phyloP scores from a whole-genome alignment of 2,797 vertebrate genomes.

The Peromyscus melanophrys region DNA sequence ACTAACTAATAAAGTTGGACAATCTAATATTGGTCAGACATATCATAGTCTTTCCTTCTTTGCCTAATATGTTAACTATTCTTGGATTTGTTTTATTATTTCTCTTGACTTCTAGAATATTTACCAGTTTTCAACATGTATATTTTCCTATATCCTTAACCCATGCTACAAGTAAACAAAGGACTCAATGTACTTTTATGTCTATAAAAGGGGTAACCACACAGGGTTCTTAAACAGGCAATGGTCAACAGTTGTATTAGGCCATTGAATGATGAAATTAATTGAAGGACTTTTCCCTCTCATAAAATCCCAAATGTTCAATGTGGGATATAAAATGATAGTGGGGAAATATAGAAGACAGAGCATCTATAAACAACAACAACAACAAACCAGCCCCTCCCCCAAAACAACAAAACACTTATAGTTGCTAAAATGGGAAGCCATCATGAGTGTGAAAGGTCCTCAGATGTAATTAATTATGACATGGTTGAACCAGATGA shows the following conservation, averaged over 20 bases:
- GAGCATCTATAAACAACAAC: not conserved
- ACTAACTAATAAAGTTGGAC: constrained; percentile 26
- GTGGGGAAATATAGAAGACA: not conserved
- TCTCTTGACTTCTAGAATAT: not conserved
- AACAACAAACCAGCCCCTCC: not conserved
- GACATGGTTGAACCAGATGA: not conserved
- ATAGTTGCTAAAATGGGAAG: not conserved
- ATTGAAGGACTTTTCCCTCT: not conserved
- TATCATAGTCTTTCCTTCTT: constrained; percentile 7
- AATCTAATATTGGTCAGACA: not conserved
- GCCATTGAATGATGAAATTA: not conserved
- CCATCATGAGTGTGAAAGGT: not conserved
- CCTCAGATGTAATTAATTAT: not conserved
- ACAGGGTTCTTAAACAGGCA: not conserved
- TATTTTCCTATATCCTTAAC: not conserved
- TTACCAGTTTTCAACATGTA: constrained; percentile 34
- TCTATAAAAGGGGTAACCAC: not conserved
- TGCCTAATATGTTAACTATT: not conserved
- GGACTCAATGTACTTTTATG: not conserved
- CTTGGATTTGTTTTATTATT: constrained; percentile 3
- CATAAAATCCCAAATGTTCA: not conserved
- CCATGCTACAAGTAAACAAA: not conserved
- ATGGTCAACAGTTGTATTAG: not conserved
- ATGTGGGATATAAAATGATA: not conserved
- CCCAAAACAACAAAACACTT: not conserved